Conservation (phyloP, 2,888 invertebrate genomes). For the Magallana nippona region DNA sequence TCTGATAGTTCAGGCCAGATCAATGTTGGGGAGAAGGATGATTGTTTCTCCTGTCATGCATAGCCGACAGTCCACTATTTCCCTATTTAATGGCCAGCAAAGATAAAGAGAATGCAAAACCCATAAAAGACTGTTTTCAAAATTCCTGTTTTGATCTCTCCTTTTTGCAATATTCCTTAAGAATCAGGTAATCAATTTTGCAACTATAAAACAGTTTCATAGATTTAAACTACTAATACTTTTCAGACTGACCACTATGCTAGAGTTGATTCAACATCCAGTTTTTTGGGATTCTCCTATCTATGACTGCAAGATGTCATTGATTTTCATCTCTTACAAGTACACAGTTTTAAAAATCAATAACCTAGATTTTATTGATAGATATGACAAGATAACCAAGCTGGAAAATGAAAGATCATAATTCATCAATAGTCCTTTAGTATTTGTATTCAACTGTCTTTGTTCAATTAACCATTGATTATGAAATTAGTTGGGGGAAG, state of each 20-base stretch:
- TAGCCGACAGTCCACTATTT: not conserved
- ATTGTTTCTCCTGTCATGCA: conserved; percentile 10
- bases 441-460: conserved; percentile 12
- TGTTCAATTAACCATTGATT: conserved; percentile 3
- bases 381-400: not conserved
- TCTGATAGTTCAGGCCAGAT: conserved; percentile 17
- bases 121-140: not conserved
- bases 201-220: not conserved
- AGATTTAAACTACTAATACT: not conserved
- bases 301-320: not conserved
- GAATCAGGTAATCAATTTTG: not conserved
- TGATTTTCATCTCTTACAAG: not conserved
- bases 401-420: not conserved
- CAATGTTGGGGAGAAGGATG: not conserved
- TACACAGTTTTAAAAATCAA: conserved; percentile 23
- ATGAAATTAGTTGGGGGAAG: not conserved
- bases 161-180: not conserved
- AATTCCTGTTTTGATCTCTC: not conserved
- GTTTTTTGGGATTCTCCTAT: not conserved
- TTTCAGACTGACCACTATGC: too few relatives aligned
- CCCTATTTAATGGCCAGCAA: not conserved
- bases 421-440: not conserved
- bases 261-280: too few relatives aligned
- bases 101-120: not conserved
- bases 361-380: not conserved